These are phyloP conservation scores for Cotesia vestalis DNA, from an alignment of 1,140 invertebrate genomes.

Conservation along the genomic window DNA sequence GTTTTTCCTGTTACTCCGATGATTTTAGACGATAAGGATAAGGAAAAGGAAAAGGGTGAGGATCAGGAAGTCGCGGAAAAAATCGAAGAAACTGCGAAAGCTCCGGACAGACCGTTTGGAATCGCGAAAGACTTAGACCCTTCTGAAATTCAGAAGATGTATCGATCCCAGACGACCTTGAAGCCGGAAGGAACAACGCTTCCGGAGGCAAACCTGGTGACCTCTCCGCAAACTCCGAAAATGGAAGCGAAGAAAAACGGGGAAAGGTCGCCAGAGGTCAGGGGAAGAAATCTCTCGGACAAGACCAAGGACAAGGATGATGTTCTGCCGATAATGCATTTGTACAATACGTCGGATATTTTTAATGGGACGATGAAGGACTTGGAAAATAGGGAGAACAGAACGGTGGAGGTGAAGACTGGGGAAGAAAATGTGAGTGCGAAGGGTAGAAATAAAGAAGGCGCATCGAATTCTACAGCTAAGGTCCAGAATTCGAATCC, in stretches of 20 bases:
- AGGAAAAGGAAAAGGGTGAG: slow-evolving; percentile 24
- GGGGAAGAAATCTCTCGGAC: slow-evolving; percentile 55
- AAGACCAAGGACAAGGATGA: slow-evolving; percentile 60
- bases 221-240: slow-evolving; percentile 10
- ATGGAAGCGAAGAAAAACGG: slow-evolving; percentile 17
- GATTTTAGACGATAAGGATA: slow-evolving; percentile 41
- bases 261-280: slow-evolving; percentile 57
- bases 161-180: slow-evolving; percentile 47
- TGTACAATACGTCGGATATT: slow-evolving; percentile 61
- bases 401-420: neutral
- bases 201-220: slow-evolving; percentile 22
- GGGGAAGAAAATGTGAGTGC: neutral
- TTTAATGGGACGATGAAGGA: slow-evolving; percentile 52
- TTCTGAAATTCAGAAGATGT: slow-evolving; percentile 60
- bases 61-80: slow-evolving; percentile 25
- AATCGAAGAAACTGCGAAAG: slow-evolving; percentile 20
- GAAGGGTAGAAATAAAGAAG: slow-evolving; percentile 40
- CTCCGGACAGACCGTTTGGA: slow-evolving; percentile 40
- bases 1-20: slow-evolving; percentile 52
- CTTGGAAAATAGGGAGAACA: neutral
- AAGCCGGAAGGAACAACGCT: slow-evolving; percentile 34
- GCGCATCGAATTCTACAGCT: slow-evolving; percentile 5
- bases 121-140: slow-evolving; percentile 50
- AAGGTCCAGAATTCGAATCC: slow-evolving; percentile 15
- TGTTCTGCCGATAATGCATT: slow-evolving; percentile 61